phyloP scores from a whole-genome alignment of 2,797 vertebrate species.

The Sebastes alutus region DNA sequence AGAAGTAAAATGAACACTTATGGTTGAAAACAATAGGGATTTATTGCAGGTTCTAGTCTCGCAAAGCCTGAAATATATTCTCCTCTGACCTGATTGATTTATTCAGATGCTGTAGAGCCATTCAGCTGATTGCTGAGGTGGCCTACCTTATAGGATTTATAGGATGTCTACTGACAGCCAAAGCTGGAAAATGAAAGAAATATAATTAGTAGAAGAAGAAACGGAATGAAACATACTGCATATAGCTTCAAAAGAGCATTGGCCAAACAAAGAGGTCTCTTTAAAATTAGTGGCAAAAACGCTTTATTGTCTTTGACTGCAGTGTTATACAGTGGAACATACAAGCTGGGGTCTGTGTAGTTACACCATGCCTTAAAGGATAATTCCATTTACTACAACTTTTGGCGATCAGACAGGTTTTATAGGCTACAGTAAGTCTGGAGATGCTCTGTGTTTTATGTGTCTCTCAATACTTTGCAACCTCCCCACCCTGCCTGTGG shows the following conservation, averaged over 20 bases:
- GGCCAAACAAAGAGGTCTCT: not conserved
- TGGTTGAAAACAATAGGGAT: not conserved
- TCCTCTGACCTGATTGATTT: constrained; percentile 22
- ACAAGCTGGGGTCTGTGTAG: not conserved
- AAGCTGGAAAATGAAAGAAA: not conserved
- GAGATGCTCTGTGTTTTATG: not conserved
- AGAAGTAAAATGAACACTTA: not conserved
- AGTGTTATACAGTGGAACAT: not conserved
- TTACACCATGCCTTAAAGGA: not conserved
- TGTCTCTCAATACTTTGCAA: not conserved
- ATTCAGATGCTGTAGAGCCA: constrained; percentile 12
- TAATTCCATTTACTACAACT: not conserved
- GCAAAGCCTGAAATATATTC: constrained; percentile 5
- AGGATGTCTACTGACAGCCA: not conserved
- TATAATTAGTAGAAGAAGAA: not conserved
- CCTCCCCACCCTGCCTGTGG: not conserved
- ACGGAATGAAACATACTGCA: not conserved
- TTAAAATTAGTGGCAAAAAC: not conserved
- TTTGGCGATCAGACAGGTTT: not conserved
- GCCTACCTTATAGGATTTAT: not conserved
- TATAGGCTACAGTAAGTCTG: not conserved
- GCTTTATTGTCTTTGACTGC: not conserved
- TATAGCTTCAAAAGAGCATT: not conserved
- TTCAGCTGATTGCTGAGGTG: constrained; percentile 34
- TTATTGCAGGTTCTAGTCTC: not conserved